Percentiles rank a stretch among this genome's conserved stretches.
phyloP scores from a whole-genome alignment of 2,797 vertebrate genomes.

The Lepilemur septentrionalis region DNA sequence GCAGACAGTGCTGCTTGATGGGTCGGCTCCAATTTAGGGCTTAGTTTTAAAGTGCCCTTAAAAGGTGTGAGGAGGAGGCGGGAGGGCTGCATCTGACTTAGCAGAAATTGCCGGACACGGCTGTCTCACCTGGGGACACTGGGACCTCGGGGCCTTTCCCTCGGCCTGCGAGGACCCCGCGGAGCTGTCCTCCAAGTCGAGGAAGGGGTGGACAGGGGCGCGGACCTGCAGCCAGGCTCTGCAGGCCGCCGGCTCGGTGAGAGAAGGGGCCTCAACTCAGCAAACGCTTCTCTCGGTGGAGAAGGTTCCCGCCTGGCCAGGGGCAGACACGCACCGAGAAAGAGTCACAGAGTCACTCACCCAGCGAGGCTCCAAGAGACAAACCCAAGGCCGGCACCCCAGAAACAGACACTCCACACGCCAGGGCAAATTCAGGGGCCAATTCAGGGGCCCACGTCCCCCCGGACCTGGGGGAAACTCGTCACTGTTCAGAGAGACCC shows the following conservation, averaged over 20 bases:
- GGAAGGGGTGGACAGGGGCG: neutral
- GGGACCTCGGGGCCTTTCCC: neutral
- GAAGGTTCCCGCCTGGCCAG: neutral
- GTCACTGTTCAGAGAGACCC: neutral
- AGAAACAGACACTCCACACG: neutral
- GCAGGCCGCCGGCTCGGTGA: neutral
- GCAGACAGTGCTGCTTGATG: constrained; percentile 1
- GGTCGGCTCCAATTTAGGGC: neutral
- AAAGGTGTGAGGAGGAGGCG: neutral
- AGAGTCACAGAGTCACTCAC: neutral
- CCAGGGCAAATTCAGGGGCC: neutral
- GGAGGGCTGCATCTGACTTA: neutral
- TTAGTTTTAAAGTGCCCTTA: constrained; percentile 23
- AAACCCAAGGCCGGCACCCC: neutral
- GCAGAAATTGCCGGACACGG: neutral
- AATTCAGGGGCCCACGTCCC: neutral
- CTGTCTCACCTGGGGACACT: neutral
- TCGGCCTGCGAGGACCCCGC: neutral
- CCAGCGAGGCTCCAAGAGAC: accelerated
- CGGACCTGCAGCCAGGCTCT: neutral
- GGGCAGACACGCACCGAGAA: neutral
- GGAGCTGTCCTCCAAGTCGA: neutral
- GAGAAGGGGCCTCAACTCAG: neutral
- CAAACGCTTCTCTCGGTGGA: neutral
- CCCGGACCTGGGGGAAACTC: accelerated